Evolutionary conservation across 2,113 vertebrate genomes (phyloP), one percentile per base, ranked within the genome.

Genomic region (Coturnix japonica): DNA sequence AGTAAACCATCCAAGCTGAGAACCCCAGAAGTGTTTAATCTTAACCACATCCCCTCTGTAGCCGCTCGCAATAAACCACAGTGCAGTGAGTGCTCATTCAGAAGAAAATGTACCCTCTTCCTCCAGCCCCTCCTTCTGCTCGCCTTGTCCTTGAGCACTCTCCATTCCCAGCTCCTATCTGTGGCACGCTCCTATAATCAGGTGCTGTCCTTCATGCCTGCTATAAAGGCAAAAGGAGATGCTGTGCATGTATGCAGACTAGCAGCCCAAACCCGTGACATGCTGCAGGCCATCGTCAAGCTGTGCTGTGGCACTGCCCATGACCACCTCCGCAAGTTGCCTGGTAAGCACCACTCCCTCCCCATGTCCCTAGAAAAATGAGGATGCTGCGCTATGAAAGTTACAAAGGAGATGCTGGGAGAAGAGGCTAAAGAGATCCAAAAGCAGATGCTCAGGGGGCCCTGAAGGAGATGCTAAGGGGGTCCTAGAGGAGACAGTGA

Each of bases 291-390:
- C 54, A 97, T 98, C 15, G 61, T 98, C 22, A 98, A 98, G 94
- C 97, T 98, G 61, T 98, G 98, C 96, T 98, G 98, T 51, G 98
- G 98, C 81, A 98, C 98, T 44, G 97, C 98, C 56, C 98, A 98
- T 21, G 97, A 98, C 31, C 98, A 98, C 54, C 90, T 98, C 19
- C 91, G 96, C 85, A 97, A 66, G 80, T 96, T 95, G 90, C 91
- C 98, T 54, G 98, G 98, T 98, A 97, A 90, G 78, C 33, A 10
- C 66, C 1, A 0, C 53, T 84, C 12, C 0, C 74, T 47, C 30
- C 21, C 37, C 7, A 23, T 6, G 7, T 1, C 43, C 22, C 21
- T 1, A 1, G 49, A 43, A 75, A 37, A 25, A 60, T 41, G 43
- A 18, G 31, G 31, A 56, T n/a, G 30, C 54, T 20, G 31, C 20